Conservation (phyloP, 1,140 invertebrate genomes). For the Drosophila ironensis region DNA sequence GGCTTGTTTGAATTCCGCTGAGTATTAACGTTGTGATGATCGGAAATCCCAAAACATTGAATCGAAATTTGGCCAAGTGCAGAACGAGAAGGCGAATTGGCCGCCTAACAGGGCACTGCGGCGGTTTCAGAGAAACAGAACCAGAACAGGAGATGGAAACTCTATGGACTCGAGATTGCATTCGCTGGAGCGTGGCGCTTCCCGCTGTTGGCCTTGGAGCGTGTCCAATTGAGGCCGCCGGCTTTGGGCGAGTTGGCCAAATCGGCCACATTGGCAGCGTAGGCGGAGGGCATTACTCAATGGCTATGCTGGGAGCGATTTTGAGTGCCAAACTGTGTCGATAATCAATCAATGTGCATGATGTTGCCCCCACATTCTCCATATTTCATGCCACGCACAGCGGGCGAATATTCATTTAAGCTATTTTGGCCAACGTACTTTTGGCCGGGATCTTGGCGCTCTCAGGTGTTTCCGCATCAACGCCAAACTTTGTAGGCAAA, state of each 20-base stretch:
- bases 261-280: neutral
- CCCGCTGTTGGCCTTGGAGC: neutral
- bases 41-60: too few relatives aligned
- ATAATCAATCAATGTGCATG: conserved; percentile 65
- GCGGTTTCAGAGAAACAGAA: neutral
- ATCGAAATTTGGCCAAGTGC: neutral
- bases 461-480: conserved; percentile 28
- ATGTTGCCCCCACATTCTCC: conserved; percentile 4
- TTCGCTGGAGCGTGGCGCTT: conserved; percentile 18
- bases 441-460: neutral
- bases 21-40: too few relatives aligned
- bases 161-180: conserved; percentile 18
- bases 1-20: too few relatives aligned
- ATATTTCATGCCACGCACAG: too few relatives aligned
- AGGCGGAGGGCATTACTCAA: conserved; percentile 54
- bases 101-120: neutral
- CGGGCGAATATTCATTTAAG: conserved; percentile 29
- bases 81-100: conserved; percentile 1
- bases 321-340: conserved; percentile 65
- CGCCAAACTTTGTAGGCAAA: conserved; percentile 48
- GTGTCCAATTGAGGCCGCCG: neutral
- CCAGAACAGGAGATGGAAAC: conserved; percentile 10
- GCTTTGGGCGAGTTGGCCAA: conserved; percentile 4
- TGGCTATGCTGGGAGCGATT: conserved; percentile 17
- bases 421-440: conserved; percentile 1